phyloP scores from a whole-genome alignment of 2,113 vertebrate genomes.

The Crotophaga sulcirostris region DNA sequence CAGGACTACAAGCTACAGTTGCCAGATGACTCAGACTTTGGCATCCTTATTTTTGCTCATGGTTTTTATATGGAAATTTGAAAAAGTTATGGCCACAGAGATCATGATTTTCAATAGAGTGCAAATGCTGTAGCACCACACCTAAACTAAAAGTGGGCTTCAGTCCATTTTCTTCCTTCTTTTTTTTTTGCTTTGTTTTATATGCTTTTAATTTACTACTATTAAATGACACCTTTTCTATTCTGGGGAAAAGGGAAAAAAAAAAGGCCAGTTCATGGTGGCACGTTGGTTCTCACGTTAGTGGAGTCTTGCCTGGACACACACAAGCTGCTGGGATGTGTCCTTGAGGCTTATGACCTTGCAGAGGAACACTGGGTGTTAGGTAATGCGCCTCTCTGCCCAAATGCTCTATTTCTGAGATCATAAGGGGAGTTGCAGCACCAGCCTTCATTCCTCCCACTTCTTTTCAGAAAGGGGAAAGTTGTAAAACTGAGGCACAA shows the following conservation, averaged over 20 bases:
- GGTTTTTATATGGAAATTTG: conserved; percentile 59
- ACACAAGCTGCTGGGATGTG: background rate
- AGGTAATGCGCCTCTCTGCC: background rate
- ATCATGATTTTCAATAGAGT: conserved; percentile 50
- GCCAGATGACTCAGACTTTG: conserved; percentile 61
- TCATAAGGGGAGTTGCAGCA: conserved; percentile 8
- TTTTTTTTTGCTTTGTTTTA: background rate
- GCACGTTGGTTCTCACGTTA: background rate
- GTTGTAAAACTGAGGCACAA: background rate
- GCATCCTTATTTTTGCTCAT: conserved; percentile 31
- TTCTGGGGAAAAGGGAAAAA: background rate
- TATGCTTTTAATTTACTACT: background rate
- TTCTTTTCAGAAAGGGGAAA: background rate
- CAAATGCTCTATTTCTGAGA: conserved; percentile 26
- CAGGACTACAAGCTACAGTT: conserved; percentile 27
- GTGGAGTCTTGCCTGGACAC: background rate
- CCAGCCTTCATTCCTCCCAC: background rate
- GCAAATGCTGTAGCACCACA: conserved; percentile 20
- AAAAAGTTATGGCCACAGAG: conserved; percentile 37
- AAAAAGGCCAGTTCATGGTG: background rate
- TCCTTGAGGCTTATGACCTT: conserved; percentile 13
- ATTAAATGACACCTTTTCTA: background rate
- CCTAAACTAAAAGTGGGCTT: conserved; percentile 37
- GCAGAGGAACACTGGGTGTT: background rate
- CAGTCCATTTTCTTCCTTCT: background rate